Evolutionary conservation across 2,113 vertebrate species (phyloP), one percentile per base, ranked within the genome.

Genomic region (Brachyistius frenatus): DNA sequence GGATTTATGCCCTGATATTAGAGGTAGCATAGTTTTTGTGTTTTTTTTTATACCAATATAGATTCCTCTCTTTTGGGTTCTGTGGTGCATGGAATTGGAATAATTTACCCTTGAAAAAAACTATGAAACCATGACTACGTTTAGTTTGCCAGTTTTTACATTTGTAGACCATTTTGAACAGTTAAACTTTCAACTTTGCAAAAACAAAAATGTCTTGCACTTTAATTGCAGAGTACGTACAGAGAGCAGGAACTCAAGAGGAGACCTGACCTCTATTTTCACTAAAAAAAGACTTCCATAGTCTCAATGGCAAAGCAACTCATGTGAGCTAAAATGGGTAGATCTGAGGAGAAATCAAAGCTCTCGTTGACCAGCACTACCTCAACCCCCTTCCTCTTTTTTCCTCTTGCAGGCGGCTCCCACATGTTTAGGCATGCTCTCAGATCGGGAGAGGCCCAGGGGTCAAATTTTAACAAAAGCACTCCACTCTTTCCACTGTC

Each of bases 401-500:
- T 66, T 69, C 66, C 63, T 78, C 31, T 67, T 23, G 54, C 78
- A 87, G 87, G 84, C 69, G 32, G 74, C 84, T 87, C 86, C 85
- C 84, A 87, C 90, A 90, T 91, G 89, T 92, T 90, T 82, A 90
- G 85, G 83, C 89, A 80, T 1, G 86, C 83, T 76, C 60, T 82
- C 23, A 70, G 73, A 81, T 73, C 66, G 81, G 64, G 56, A 86
- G 91, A 86, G 92, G 88, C 87, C 89, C 92, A 89, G 60, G 86
- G 90, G 85, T 80, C 73, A 14, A 58, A n/a, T 58, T 70, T 72
- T 7, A 66, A 62, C 73, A 84, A 63, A 84, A 71, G 76, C 74
- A 66, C 57, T 76, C 77, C 56, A 55, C 62, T 78, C 73, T 88
- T 67, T 85, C 72, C 69, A 73, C 63, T 65, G 41, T 37, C 37